Conservation (phyloP, 2,113 vertebrate genomes). For the Coptodon bakossiorum region DNA sequence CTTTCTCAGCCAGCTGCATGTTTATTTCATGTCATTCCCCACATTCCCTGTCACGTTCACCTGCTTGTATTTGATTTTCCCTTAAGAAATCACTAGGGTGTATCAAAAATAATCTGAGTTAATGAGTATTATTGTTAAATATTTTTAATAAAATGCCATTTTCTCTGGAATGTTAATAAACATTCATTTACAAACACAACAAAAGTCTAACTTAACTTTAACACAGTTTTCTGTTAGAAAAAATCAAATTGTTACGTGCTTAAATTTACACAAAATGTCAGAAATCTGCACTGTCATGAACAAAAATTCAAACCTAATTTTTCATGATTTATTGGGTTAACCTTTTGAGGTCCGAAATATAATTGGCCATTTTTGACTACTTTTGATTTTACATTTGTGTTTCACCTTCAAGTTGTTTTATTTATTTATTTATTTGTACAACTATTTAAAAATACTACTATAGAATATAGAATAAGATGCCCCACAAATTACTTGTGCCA, state of each 20-base stretch:
- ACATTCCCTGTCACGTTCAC: background rate
- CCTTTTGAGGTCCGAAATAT: background rate
- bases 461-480: background rate
- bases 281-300: background rate
- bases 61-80: background rate
- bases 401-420: background rate
- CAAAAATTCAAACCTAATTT: background rate
- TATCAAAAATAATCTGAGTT: background rate
- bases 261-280: background rate
- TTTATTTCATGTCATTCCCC: background rate
- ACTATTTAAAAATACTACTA: background rate
- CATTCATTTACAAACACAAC: background rate
- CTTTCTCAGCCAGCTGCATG: background rate
- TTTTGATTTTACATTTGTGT: background rate
- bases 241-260: background rate
- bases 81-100: background rate
- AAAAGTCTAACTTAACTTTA: background rate
- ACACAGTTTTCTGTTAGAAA: background rate
- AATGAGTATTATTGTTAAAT: background rate
- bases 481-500: too few species aligned
- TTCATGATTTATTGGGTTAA: background rate
- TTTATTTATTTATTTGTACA: background rate
- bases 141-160: background rate
- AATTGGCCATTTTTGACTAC: background rate
- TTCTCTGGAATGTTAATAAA: background rate